A percentile compares a stretch with the other conserved stretches of the same genome.
Conservation (phyloP, 2,888 invertebrate genomes). For the Diadegma fenestrale region DNA sequence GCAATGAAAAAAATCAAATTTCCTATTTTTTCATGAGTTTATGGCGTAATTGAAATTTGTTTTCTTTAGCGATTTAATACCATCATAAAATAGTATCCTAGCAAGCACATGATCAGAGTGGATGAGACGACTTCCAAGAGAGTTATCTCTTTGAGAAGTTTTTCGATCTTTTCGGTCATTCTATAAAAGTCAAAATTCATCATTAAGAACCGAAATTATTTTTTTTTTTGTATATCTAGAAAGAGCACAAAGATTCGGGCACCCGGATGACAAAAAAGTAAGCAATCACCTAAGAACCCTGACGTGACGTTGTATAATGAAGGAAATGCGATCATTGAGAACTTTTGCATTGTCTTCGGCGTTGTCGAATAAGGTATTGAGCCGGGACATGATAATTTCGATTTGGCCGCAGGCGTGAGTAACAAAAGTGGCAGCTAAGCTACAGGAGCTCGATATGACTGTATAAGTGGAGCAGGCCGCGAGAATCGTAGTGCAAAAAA, state of each 20-base stretch:
- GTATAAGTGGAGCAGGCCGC: constrained; percentile 65
- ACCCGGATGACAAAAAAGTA: not conserved
- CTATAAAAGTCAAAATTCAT: constrained; percentile 4
- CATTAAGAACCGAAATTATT: not conserved
- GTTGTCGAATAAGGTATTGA: constrained; percentile 19
- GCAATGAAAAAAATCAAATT: not conserved
- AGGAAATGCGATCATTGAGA: constrained; percentile 65
- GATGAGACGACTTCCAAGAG: constrained; percentile 80
- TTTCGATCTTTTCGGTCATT: constrained; percentile 71
- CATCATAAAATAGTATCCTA: constrained; percentile 79
- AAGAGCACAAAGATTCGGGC: not conserved
- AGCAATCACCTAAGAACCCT: constrained; percentile 74
- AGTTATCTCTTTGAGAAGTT: constrained; percentile 76
- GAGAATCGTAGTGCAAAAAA: constrained; percentile 70
- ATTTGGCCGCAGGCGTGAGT: constrained; percentile 80
- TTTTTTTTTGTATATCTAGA: not conserved
- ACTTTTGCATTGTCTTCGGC: not conserved
- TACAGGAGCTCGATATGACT: constrained; percentile 70
- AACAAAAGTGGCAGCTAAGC: constrained; percentile 76
- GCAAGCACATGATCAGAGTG: constrained; percentile 80
- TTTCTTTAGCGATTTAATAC: constrained; percentile 67
- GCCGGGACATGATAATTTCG: constrained; percentile 70
- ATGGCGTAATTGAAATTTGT: constrained; percentile 53
- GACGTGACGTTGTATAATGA: constrained; percentile 68
- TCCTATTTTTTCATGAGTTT: not conserved